Conservation (phyloP, 2,797 vertebrate genomes). For the Pseudomugil gertrudae region DNA sequence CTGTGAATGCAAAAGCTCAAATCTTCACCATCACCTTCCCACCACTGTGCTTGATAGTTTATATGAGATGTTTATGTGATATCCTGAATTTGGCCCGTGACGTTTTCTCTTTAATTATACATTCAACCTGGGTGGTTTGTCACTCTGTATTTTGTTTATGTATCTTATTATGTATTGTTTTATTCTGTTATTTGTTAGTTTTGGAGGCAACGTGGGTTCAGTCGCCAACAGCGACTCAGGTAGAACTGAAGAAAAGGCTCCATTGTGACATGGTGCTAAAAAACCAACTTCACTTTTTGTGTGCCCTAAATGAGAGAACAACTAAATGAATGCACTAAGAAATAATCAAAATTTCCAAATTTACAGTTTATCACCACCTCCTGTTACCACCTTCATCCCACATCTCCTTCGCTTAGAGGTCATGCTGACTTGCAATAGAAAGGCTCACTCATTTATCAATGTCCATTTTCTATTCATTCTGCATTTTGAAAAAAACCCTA, state of each 20-base stretch:
- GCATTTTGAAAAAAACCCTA: conserved; percentile 58
- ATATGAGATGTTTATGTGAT: no score
- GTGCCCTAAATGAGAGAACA: conserved; percentile 55
- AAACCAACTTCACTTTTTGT: conserved; percentile 52
- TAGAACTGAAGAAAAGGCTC: conserved; percentile 20
- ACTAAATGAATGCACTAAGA: conserved; percentile 58
- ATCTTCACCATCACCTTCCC: no score
- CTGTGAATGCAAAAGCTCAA: no score
- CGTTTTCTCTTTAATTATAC: no score
- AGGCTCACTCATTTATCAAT: conserved; percentile 68
- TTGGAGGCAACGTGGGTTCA: conserved; percentile 35
- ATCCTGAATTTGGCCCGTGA: no score
- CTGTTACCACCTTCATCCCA: conserved; percentile 5
- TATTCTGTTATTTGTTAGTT: conserved; percentile 33
- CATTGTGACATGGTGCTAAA: conserved; percentile 63
- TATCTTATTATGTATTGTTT: conserved; percentile 49
- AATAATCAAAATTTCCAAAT: conserved; percentile 74
- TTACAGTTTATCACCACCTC: conserved; percentile 64
- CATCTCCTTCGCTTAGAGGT: conserved; percentile 57
- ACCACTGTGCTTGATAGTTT: no score
- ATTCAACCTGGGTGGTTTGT: conserved; percentile 5
- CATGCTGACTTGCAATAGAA: conserved; percentile 57
- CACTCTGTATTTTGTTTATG: conserved; percentile 51
- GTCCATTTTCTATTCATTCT: conserved; percentile 65
- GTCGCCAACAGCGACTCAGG: conserved; percentile 46